Base-by-base conservation (phyloP, 2,113 vertebrate species). In the Todiramphus saurophagus region DNA sequence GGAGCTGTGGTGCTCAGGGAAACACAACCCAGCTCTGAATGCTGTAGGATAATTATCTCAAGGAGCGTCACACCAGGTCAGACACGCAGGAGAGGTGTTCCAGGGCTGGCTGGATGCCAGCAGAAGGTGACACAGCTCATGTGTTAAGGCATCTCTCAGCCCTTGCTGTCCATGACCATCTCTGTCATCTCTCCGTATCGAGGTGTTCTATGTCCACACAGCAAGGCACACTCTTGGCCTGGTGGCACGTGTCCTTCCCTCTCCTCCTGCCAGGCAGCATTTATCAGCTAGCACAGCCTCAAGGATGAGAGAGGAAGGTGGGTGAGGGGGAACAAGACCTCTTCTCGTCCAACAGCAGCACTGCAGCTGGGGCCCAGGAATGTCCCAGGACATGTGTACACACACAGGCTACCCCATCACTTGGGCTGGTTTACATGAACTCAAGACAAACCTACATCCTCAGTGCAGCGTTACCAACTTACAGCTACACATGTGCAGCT, bases 141-240 rank as follows among this genome's bases (percentile, higher is more conserved):
- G 21, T 5, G 9, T 30, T 12, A 23, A 20, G 37, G 72, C 37
- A 83, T 28, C 74, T 37, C 23, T 25, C 70, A 83, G 63, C 11
- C 50, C 14, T 63, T 53, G 35, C 39, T 46, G 58, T 39, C 67
- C 63, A 25, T 0, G 10, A 16, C 39, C 27, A 17, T 3, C 35
- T 16, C 10, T 62, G 30, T 8, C 33, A 24, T 35, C 67, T 59
- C 37, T 17, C 58, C 41, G 16, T 10, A 35, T 1, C 33, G 41
- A 53, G 6, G 9, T 1, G 4, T 21, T 27, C 58, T 19, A 1
- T 37, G 19, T 11, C 59, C 18, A 7, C 0, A 16, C 23, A 78
- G 69, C 15, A 35, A 46, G 70, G 58, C 18, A 48, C 27, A 2
- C 37, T 48, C 58, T 19, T 31, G 39, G 28, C 21, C n/a, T 44